Percentiles rank a stretch among this genome's conserved stretches.
Conservation (phyloP, 2,113 vertebrate genomes). For the Marmota flaviventris region DNA sequence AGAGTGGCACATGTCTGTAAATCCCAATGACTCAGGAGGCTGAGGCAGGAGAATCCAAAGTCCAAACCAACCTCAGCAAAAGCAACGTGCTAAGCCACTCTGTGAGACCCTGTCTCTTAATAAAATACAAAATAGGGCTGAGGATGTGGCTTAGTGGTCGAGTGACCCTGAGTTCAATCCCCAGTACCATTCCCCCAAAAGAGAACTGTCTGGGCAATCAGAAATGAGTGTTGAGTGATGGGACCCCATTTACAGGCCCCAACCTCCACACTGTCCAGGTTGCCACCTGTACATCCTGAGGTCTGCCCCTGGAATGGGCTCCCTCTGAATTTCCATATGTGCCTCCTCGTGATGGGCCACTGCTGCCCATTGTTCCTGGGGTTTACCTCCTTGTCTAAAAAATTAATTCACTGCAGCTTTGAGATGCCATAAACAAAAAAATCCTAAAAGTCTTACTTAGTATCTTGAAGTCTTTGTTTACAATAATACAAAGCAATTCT, state of each 20-base stretch:
- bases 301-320: not conserved
- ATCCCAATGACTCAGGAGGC: no score
- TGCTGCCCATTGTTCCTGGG: not conserved
- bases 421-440: slow-evolving; percentile 54
- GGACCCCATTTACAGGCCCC: not conserved
- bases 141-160: no score
- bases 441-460: not conserved
- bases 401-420: slow-evolving; percentile 25
- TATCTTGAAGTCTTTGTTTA: slow-evolving; percentile 17
- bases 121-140: no score
- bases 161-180: no score
- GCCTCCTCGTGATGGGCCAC: not conserved
- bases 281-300: not conserved
- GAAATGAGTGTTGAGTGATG: not conserved
- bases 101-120: no score
- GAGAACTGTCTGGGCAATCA: not conserved
- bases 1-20: no score
- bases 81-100: no score
- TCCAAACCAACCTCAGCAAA: no score
- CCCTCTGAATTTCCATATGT: not conserved
- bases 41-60: no score
- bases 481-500: slow-evolving; percentile 3
- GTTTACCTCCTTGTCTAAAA: not conserved
- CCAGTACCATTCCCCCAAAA: no score
- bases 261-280: accelerated